Evolutionary conservation across 1,140 invertebrate genomes (phyloP), one percentile per base, ranked within the genome.

Genomic region (Penaeus vannamei): DNA sequence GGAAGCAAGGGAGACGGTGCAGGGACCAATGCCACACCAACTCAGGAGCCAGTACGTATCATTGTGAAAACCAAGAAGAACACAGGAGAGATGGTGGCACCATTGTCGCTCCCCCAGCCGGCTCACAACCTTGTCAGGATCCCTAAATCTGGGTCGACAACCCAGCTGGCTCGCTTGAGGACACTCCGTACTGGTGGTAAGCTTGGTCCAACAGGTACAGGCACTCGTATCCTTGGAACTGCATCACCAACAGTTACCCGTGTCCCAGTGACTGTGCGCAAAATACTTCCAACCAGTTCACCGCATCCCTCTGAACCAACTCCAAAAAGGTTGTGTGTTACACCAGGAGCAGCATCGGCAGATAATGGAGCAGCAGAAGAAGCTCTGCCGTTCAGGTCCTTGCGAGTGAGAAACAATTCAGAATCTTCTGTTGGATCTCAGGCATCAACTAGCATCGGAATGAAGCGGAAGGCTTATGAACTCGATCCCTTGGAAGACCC

Each of bases 401-500:
- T 87, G 59, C 61, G 62, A n/a, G 32, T 66, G 29, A 86, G 85
- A 53, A 14, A 36, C 32, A 19, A 53, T 14, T 86, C 72, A 23
- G 53, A 26, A 22, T 69, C 62, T 19, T 86, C 53, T 46, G 53
- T 60, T 42, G 85, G 22, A 61, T 77, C 76, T 22, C 14, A 60
- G 20, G 23, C 17, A 23, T 79, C 53, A 1, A 53, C 53, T 1
- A 53, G 76, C 76, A 32, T 19, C 12, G 46, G 82, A 14, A 14
- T 8, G 12, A 91, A 91, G 66, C 29, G 87, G 19, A 91, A 90
- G 69, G 90, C 90, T 5, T 91, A 91, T 36, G 86, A 91, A 72
- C 87, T 91, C n/a, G 87, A 86, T 0, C 90, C 90, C 1, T 79
- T 90, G 29, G 42, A n/a, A 12, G 88, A 91, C 60, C 90, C 90